Evolutionary conservation across 1,140 invertebrate species (phyloP).

Genomic region (Dinoponera quadriceps): DNA sequence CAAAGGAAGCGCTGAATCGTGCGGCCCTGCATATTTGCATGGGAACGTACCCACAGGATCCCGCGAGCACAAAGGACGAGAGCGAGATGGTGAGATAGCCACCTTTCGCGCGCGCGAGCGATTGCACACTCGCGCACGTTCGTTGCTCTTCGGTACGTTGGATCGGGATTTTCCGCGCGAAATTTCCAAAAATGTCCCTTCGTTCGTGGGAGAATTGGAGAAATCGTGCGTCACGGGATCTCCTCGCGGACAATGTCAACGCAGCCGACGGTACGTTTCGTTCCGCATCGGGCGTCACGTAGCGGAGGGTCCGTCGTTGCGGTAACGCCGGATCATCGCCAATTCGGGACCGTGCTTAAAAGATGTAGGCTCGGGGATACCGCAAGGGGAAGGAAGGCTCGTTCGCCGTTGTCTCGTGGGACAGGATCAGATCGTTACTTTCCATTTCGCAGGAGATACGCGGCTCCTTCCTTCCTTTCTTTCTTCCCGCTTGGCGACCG

Average conservation of each 20-base stretch:
- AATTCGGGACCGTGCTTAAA: slow-evolving; percentile 63
- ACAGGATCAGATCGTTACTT: slow-evolving; percentile 56
- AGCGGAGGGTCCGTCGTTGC: background rate
- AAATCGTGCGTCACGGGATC: too few relatives aligned
- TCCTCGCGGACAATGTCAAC: too few relatives aligned
- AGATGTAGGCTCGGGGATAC: slow-evolving; percentile 66
- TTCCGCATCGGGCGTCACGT: too few relatives aligned
- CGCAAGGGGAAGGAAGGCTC: slow-evolving; percentile 52
- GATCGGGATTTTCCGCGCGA: background rate
- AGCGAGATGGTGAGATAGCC: slow-evolving; percentile 20
- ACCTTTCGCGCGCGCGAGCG: slow-evolving; percentile 48
- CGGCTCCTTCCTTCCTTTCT: background rate
- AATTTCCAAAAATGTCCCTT: slow-evolving; percentile 46
- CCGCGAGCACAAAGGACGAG: slow-evolving; percentile 60
- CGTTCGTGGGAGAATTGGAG: slow-evolving; percentile 7
- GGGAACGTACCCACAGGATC: slow-evolving; percentile 67
- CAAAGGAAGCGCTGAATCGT: slow-evolving; percentile 52
- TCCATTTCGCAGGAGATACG: slow-evolving; percentile 44
- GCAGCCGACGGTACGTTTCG: too few relatives aligned
- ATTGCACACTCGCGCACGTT: slow-evolving; percentile 62
- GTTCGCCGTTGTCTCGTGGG: slow-evolving; percentile 65
- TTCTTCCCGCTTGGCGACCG: background rate
- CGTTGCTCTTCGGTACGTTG: too few relatives aligned
- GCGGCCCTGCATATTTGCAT: slow-evolving; percentile 65
- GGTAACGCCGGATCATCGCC: background rate